Evolutionary conservation across 2,113 vertebrate species (phyloP), one percentile per base, ranked within the genome.

Genomic region (Probosciger aterrimus): DNA sequence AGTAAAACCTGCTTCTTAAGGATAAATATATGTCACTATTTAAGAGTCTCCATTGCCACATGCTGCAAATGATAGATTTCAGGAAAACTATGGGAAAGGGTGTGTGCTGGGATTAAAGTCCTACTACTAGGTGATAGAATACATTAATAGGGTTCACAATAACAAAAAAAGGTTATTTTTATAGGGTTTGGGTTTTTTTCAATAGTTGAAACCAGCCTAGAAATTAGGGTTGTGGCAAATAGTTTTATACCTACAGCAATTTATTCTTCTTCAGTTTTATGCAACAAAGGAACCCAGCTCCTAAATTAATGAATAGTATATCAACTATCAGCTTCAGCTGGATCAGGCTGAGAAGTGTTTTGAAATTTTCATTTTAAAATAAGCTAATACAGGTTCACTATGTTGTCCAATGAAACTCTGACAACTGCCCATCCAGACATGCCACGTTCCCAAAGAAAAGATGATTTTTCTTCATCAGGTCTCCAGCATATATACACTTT

Each of bases 1-100:
- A 96, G 94, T 47, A 96, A 96, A 97, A 97, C 73, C 95, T 97
- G 93, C 92, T 97, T 97, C 96, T 97, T 93, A 78, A n/a, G 97
- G 96, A 97, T 97, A 98, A 98, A 96, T 97, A 96, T 88, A 93
- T 90, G 70, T 90, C 64, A 68, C 86, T 86, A 19, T 70, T 92
- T 77, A 82, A 94, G 69, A 82, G 62, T 57, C 50, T 94, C 81
- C 75, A 84, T 79, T 81, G 96, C 94, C 88, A 92, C 41, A 78
- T 59, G 67, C 94, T 91, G 96, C 93, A 97, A 87, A 95, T 64
- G 95, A 96, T 74, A 97, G 95, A 98, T 98, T 97, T 97, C 95
- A 96, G 82, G 60, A 93, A 96, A 91, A 95, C 53, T 49, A 88
- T 3, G 3, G 79, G 82, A 91, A 94, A 74, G 20, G 24, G 71